phyloP scores from a whole-genome alignment of 2,797 vertebrate genomes.

The Cyclura pinguis region DNA sequence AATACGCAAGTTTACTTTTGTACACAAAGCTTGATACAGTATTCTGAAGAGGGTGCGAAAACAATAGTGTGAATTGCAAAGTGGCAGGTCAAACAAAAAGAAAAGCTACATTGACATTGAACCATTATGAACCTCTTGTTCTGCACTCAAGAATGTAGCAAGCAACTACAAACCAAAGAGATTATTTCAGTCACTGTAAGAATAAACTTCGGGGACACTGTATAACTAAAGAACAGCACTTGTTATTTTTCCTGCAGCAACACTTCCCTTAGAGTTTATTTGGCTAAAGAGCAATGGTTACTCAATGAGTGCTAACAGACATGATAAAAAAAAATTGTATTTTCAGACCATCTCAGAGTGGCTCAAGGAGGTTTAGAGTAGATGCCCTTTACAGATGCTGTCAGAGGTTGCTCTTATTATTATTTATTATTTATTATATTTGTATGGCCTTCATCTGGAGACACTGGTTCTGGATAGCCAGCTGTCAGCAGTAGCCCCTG shows the following conservation, averaged over 20 bases:
- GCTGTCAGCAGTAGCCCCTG: too few species aligned
- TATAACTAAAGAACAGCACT: not conserved
- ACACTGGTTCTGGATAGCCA: too few species aligned
- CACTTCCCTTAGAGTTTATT: not conserved
- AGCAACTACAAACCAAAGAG: constrained; percentile 59
- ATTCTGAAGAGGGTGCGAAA: constrained; percentile 62
- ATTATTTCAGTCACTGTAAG: not conserved
- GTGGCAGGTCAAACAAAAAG: constrained; percentile 51
- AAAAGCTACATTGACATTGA: constrained; percentile 43
- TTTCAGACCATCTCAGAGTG: not conserved
- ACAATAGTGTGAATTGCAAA: constrained; percentile 65
- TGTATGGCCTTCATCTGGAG: too few species aligned
- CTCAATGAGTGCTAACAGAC: not conserved
- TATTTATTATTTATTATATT: too few species aligned
- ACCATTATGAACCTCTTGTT: constrained; percentile 61
- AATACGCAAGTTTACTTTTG: constrained; percentile 58
- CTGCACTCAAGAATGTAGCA: constrained; percentile 33
- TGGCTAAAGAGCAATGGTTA: not conserved
- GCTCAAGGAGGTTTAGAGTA: not conserved
- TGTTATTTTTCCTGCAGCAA: not conserved
- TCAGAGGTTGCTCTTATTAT: too few species aligned
- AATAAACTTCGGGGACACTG: not conserved
- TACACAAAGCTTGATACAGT: constrained; percentile 44
- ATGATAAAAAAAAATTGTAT: not conserved
- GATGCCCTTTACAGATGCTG: too few species aligned